Conservation (phyloP, 2,113 vertebrate species). For the Bos javanicus region DNA sequence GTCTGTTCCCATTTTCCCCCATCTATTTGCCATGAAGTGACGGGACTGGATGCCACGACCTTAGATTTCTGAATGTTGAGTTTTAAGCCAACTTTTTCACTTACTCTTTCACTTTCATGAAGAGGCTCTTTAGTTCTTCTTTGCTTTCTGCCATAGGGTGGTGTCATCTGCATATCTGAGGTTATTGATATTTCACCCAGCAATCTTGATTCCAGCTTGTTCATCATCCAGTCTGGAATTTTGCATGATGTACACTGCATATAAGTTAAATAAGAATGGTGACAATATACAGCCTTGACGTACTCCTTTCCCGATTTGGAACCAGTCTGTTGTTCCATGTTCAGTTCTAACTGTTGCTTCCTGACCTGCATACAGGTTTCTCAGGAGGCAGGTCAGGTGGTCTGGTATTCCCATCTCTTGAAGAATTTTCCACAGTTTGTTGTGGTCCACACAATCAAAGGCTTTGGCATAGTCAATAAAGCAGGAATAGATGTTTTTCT, state of each 20-base stretch:
- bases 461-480: background rate
- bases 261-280: background rate
- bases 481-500: background rate
- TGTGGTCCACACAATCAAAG: background rate
- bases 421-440: background rate
- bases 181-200: background rate
- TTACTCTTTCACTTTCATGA: background rate
- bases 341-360: background rate
- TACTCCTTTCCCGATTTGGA: background rate
- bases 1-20: background rate
- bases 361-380: background rate
- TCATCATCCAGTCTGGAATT: background rate
- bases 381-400: background rate
- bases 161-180: background rate
- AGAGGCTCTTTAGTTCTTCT: background rate
- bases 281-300: background rate
- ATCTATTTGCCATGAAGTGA: background rate
- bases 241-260: background rate
- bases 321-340: background rate
- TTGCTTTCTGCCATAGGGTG: background rate
- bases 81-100: background rate
- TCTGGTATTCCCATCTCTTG: background rate
- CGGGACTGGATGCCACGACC: accelerated
- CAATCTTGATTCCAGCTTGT: background rate
- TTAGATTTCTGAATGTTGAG: background rate